Evolutionary conservation across 2,113 vertebrate species (phyloP), one percentile per base, ranked within the genome.

Genomic region (Mustelus asterias): DNA sequence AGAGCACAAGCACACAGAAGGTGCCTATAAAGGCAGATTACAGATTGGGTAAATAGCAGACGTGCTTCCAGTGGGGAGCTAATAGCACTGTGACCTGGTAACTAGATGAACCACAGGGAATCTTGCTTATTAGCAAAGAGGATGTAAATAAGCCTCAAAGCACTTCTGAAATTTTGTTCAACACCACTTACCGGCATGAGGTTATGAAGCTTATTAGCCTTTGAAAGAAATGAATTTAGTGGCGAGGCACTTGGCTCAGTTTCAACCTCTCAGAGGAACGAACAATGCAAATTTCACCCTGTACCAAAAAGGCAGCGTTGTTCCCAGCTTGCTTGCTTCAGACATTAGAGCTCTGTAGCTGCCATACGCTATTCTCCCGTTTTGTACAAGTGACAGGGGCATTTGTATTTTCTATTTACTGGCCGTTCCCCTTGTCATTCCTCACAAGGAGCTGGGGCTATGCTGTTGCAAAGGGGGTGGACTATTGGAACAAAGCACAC

Each of bases 151-250:
- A 26, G 44, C 48, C 80, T 95, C 22, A 70, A 41, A 54, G 14
- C 95, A 89, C 24, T 89, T 70, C 26, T 90, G 44, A 90, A 96
- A 54, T 63, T 96, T 65, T 89, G 85, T 54, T 89, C 63, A 96
- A 70, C 41, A 72, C 58, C 95, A 96, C 78, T 29, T 48, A 70
- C 5, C 60, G 29, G 37, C 13, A 63, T 48, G 76, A 90, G 60
- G 22, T 67, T 88, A 96, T 63, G 63, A 72, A 89, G 92, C 65
- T 94, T 44, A 94, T 94, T 94, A 94, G 92, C 60, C 33, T 69
- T 94, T 94, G 92, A 94, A 94, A 90, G 88, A 70, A 94, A 24
- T 69, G 65, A 69, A 69, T 69, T 41, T 69, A 69, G 24, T 29
- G 26, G 24, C 8, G 18, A 65, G n/a, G 92, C 60, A 10, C 18